These are phyloP conservation scores for Philonicus albiceps DNA, from an alignment of 2,888 invertebrate genomes.

Conservation along the genomic window DNA sequence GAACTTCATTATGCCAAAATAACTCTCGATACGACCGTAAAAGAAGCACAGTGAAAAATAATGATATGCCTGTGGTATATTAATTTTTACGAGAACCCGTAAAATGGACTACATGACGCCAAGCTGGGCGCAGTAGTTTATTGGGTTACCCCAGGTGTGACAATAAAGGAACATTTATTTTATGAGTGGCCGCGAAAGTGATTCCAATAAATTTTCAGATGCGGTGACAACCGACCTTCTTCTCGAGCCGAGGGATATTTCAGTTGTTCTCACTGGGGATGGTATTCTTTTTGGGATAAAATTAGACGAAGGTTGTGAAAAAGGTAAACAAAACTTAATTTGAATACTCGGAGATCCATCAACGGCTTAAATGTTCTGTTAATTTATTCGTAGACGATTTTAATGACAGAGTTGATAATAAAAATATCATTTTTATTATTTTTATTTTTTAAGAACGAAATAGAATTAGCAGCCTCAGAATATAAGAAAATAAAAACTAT, in stretches of 20 bases:
- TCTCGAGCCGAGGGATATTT: neutral
- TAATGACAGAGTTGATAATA: neutral
- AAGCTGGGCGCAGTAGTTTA: constrained; percentile 16
- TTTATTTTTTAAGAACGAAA: neutral
- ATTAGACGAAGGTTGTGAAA: neutral
- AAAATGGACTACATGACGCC: neutral
- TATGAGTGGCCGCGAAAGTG: neutral
- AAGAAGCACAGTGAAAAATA: constrained; percentile 15
- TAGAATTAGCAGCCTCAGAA: neutral
- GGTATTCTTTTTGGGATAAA: neutral
- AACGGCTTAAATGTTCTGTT: neutral
- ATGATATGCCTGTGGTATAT: constrained; percentile 22
- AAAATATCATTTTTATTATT: neutral
- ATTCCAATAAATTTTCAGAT: neutral
- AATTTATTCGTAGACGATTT: neutral
- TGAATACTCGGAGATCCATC: neutral
- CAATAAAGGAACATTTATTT: constrained; percentile 7
- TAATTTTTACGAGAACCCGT: constrained; percentile 8
- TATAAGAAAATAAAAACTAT: neutral
- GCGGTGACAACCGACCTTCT: neutral
- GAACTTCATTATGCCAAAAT: constrained; percentile 46
- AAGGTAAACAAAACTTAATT: neutral
- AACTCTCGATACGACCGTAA: constrained; percentile 18
- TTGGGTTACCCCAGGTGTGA: constrained; percentile 5
- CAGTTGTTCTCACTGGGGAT: neutral